Evolutionary conservation across 2,113 vertebrate genomes (phyloP), one percentile per base, ranked within the genome.

Genomic region (Rhegmatorhina hoffmannsi): DNA sequence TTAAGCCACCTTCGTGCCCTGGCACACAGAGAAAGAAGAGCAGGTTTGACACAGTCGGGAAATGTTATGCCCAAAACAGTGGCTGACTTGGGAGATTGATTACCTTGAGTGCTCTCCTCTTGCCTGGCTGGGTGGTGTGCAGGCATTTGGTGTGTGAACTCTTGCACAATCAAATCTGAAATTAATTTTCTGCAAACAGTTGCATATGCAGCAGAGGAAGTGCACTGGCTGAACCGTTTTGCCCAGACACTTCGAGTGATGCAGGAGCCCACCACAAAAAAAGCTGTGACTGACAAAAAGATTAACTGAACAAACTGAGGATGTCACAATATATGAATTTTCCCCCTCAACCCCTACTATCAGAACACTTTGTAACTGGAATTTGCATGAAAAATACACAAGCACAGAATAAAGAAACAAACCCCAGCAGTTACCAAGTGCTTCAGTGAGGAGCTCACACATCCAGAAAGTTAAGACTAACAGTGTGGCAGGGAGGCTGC

Each of bases 401-500:
- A 40, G 33, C 73, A 59, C 49, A 28, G 60, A 59, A 62, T 70
- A 73, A 25, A 59, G 75, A 77, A 96, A 59, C 50, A 80, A 84
- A 86, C n/a, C 3, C 58, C 72, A 67, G 79, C 66, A 47, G 33
- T 73, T 81, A 44, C 24, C 77, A 55, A 34, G 18, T 75, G 68
- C 43, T 74, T 83, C 67, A 59, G 38, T 44, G 25, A 82, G 82
- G 46, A 53, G 12, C 81, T 95, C 59, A 84, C 58, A 52, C 55
- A 19, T 36, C 25, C 19, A 49, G 10, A 67, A 84, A 84, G 33
- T 64, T 68, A 87, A 81, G 81, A 66, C 64, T 87, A 70, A 56
- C 73, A 59, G 47, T 75, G 88, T 92, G 92, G 75, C 76, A 46
- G 36, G 47, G 72, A 55, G 89, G 91, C 88, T 95, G 86, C 63